These are phyloP conservation scores for Tachypleus tridentatus DNA, from an alignment of 1,140 invertebrate species.

Conservation along the genomic window DNA sequence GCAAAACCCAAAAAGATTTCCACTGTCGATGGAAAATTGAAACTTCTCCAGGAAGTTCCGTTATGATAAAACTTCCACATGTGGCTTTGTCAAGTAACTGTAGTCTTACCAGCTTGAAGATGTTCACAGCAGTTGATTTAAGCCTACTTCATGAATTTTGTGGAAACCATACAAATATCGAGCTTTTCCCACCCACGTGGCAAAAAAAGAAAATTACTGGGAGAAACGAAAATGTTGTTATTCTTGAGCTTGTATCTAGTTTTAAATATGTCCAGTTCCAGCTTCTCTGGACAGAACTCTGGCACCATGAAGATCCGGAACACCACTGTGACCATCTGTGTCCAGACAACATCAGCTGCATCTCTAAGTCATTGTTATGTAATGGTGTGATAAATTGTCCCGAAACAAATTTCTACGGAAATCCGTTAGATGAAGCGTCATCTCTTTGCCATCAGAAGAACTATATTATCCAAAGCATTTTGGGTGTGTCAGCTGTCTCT, in stretches of 20 bases:
- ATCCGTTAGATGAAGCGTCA: slow-evolving; percentile 1
- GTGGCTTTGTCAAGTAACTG: not conserved
- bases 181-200: not conserved
- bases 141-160: not conserved
- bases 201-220: too few species aligned
- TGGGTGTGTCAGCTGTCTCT: too few species aligned
- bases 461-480: not conserved
- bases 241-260: not conserved
- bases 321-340: not conserved
- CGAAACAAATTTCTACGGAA: not conserved
- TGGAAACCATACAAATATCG: not conserved
- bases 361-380: not conserved
- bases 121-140: not conserved
- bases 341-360: slow-evolving; percentile 1
- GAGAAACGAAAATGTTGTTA: not conserved
- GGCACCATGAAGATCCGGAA: not conserved
- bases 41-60: not conserved
- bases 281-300: slow-evolving; percentile 1
- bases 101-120: not conserved
- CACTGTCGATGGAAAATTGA: slow-evolving; percentile 1
- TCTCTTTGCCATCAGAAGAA: not conserved
- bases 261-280: not conserved
- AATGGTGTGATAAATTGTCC: slow-evolving; percentile 1
- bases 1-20: not conserved
- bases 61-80: not conserved